phyloP scores from a whole-genome alignment of 2,113 vertebrate species.

The Callionymus lyra region DNA sequence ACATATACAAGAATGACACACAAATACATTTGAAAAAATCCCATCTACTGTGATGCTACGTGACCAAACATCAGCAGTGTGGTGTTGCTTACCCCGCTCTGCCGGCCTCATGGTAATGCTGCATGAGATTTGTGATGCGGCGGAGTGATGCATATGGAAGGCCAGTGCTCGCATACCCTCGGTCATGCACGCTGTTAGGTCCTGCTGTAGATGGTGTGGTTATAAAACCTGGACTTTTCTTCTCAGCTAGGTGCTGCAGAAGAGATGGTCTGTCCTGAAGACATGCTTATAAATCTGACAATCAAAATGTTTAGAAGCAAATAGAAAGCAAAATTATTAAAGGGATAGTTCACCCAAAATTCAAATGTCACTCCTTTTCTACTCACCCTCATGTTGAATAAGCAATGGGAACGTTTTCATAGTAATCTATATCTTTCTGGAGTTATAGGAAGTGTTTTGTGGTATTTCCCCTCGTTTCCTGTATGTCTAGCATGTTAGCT shows the following conservation, averaged over 20 bases:
- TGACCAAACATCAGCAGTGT: constrained; percentile 60
- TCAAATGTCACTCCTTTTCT: too few species aligned
- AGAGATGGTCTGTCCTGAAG: constrained; percentile 26
- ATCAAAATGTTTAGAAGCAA: too few species aligned
- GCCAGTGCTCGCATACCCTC: constrained; percentile 53
- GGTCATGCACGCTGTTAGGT: constrained; percentile 63
- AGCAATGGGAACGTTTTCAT: too few species aligned
- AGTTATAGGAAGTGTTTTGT: too few species aligned
- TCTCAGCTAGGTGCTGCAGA: constrained; percentile 51
- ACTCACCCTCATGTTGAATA: too few species aligned
- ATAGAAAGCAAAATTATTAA: too few species aligned
- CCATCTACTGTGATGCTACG: constrained; percentile 62
- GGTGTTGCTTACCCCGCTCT: constrained; percentile 49
- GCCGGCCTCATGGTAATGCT: constrained; percentile 55
- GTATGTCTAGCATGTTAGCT: too few species aligned
- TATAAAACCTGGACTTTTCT: constrained; percentile 58
- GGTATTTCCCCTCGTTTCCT: too few species aligned
- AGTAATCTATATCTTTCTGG: too few species aligned
- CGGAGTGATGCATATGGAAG: constrained; percentile 59
- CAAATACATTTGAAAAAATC: constrained; percentile 55
- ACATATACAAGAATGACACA: constrained; percentile 13
- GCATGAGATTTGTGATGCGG: constrained; percentile 63
- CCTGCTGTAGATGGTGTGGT: constrained; percentile 52
- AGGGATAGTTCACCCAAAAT: too few species aligned
- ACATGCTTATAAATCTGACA: too few species aligned